Percentiles rank a stretch among this genome's conserved stretches.
These are phyloP conservation scores for Phycodurus eques DNA, from an alignment of 2,113 vertebrate species.

Conservation along the genomic window DNA sequence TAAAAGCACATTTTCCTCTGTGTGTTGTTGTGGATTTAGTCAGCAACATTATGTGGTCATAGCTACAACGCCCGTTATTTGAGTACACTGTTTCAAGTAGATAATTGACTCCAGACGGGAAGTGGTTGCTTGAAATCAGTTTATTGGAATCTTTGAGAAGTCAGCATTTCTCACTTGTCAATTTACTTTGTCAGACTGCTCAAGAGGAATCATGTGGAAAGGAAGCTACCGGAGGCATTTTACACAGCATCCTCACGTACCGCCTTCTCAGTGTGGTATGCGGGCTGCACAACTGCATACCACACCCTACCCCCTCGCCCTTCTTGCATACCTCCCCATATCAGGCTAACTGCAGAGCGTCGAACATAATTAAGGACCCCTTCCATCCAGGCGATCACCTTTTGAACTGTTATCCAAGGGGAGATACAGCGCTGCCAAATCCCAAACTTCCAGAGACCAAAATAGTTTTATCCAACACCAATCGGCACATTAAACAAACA, in stretches of 20 bases:
- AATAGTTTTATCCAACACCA: too few relatives aligned
- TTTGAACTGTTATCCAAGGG: too few relatives aligned
- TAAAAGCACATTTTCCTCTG: conserved; percentile 1
- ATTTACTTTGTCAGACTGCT: background rate
- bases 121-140: background rate
- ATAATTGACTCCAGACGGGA: background rate
- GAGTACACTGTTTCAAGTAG: background rate
- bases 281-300: background rate
- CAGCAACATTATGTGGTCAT: background rate
- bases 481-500: too few relatives aligned
- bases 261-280: too few relatives aligned
- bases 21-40: background rate
- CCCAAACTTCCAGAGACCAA: too few relatives aligned
- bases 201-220: background rate
- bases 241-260: background rate
- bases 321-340: too few relatives aligned
- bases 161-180: background rate
- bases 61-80: too few relatives aligned
- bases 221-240: background rate
- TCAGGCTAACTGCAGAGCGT: too few relatives aligned
- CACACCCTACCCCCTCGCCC: too few relatives aligned
- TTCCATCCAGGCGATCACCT: too few relatives aligned
- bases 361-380: too few relatives aligned
- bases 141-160: background rate
- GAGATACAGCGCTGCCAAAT: too few relatives aligned